Conservation (phyloP, 2,888 invertebrate species). For the Noctua fimbriata region DNA sequence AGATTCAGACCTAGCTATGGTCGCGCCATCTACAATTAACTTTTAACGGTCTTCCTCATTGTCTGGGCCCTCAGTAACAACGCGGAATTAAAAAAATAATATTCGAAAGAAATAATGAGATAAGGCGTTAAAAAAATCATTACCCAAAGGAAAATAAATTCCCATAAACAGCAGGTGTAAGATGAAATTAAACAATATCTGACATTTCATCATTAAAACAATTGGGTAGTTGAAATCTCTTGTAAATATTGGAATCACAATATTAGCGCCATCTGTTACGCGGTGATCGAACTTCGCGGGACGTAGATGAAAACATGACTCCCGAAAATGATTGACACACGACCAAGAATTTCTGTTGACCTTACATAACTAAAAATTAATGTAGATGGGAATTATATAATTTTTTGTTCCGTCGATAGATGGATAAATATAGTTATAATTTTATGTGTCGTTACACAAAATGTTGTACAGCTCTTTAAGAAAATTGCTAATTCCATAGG, state of each 20-base stretch:
- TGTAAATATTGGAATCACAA: neutral
- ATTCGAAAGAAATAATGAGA: neutral
- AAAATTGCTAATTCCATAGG: neutral
- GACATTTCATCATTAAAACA: neutral
- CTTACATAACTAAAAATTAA: neutral
- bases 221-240: neutral
- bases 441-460: neutral
- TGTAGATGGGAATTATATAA: neutral
- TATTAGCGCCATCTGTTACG: conserved; percentile 47
- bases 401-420: neutral
- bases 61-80: neutral
- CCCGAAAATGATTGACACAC: neutral
- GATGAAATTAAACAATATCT: neutral
- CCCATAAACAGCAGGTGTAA: neutral
- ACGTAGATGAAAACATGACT: neutral
- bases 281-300: conserved; percentile 19
- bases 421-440: neutral
- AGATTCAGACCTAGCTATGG: too few relatives aligned
- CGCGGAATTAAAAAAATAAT: neutral
- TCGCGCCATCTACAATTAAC: too few relatives aligned
- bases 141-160: neutral
- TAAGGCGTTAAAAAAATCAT: neutral
- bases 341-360: neutral
- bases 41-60: too few relatives aligned
- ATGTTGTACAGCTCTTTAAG: neutral